phyloP scores from a whole-genome alignment of 2,888 invertebrate species.

The Bombylius major region DNA sequence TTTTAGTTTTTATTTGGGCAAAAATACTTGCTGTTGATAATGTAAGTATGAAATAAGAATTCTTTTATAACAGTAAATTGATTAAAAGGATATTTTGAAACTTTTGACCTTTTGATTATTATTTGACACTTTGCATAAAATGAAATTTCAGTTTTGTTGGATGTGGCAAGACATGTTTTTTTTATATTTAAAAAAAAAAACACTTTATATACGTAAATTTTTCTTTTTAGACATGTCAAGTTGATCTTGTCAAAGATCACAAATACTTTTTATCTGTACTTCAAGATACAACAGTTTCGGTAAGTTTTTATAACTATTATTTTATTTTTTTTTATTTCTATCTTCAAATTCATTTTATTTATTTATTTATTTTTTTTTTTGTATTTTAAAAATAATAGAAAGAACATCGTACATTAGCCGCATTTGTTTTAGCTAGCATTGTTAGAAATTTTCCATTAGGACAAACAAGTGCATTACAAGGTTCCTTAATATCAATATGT shows the following conservation, averaged over 20 bases:
- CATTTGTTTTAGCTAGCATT: slow-evolving; percentile 88
- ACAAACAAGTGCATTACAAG: slow-evolving; percentile 82
- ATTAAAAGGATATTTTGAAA: too few species aligned
- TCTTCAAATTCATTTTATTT: not conserved
- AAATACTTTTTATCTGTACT: slow-evolving; percentile 89
- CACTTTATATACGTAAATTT: slow-evolving; percentile 3
- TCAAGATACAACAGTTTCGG: slow-evolving; percentile 72
- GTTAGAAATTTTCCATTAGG: slow-evolving; percentile 81
- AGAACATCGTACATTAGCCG: slow-evolving; percentile 83
- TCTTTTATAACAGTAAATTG: not conserved
- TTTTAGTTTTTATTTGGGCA: slow-evolving; percentile 97
- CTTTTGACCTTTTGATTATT: too few species aligned
- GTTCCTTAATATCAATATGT: slow-evolving; percentile 81
- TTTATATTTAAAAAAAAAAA: not conserved
- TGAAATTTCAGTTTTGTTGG: too few species aligned
- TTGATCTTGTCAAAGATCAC: slow-evolving; percentile 88
- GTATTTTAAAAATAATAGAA: slow-evolving; percentile 37
- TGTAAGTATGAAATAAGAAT: slow-evolving; percentile 41
- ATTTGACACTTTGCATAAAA: too few species aligned
- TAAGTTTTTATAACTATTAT: slow-evolving; percentile 38
- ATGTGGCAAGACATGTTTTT: not conserved
- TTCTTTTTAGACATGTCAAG: slow-evolving; percentile 71
- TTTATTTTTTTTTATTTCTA: not conserved
- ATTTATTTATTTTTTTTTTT: not conserved
- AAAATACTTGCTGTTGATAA: slow-evolving; percentile 94